These are phyloP conservation scores for Machimus rusticus DNA, from an alignment of 2,888 invertebrate species.

Conservation along the genomic window DNA sequence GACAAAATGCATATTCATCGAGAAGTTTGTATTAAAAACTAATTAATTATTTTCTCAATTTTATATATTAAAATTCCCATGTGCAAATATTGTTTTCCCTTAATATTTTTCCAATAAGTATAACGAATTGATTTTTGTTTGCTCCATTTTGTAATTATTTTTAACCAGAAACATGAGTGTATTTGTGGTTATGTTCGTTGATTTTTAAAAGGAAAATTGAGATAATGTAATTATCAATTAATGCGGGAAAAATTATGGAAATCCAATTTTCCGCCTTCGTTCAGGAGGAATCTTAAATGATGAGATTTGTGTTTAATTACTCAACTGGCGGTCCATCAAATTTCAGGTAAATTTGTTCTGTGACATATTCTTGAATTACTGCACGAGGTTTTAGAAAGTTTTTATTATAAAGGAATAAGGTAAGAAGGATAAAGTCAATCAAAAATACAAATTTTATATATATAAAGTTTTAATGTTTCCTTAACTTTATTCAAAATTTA, in stretches of 20 bases:
- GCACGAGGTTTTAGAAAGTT: not conserved
- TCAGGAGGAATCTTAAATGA: not conserved
- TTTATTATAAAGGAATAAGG: not conserved
- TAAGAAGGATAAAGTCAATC: not conserved
- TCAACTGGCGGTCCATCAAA: not conserved
- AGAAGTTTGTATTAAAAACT: not conserved
- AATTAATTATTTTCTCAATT: not conserved
- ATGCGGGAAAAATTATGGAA: not conserved
- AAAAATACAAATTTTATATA: not conserved
- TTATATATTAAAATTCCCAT: not conserved
- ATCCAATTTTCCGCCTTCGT: not conserved
- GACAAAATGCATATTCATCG: not conserved
- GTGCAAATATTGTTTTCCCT: not conserved
- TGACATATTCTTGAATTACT: no score
- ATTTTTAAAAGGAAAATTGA: not conserved
- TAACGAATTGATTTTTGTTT: not conserved
- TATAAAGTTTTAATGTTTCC: slow-evolving; percentile 33
- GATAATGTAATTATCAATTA: not conserved
- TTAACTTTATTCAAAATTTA: slow-evolving; percentile 47
- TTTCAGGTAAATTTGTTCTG: not conserved
- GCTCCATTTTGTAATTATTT: not conserved
- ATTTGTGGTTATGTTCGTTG: not conserved
- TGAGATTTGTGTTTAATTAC: not conserved
- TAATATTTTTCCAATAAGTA: not conserved
- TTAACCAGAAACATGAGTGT: not conserved